Evolutionary conservation across 2,797 vertebrate species (phyloP).

Genomic region (Anguilla obscura): DNA sequence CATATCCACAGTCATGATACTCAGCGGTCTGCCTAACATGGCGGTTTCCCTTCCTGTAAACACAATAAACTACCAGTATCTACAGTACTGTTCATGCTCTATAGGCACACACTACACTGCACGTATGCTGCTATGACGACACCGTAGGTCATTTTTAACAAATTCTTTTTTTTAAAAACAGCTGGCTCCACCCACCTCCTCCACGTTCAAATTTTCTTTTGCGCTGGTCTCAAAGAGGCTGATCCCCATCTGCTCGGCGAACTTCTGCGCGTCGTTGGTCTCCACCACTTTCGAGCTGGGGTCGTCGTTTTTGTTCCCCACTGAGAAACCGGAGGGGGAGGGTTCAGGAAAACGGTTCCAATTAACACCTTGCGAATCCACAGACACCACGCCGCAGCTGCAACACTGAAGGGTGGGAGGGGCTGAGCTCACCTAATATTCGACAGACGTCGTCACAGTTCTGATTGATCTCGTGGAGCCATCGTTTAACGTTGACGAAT

Average conservation of each 20-base stretch:
- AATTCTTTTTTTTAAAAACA: conserved; percentile 1
- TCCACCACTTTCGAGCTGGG: conserved; percentile 97
- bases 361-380: neutral
- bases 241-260: conserved; percentile 98
- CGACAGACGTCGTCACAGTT: conserved; percentile 98
- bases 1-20: neutral
- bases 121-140: neutral
- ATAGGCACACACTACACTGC: neutral
- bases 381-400: neutral
- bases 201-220: conserved; percentile 97
- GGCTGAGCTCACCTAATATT: conserved; percentile 86
- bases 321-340: conserved; percentile 61
- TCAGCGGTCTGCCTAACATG: neutral
- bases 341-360: neutral
- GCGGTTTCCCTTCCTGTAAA: neutral
- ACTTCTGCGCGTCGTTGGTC: conserved; percentile 96
- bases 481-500: conserved; percentile 98
- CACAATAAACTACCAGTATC: neutral
- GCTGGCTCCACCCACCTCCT: conserved; percentile 80
- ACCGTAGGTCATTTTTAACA: neutral
- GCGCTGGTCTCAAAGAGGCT: conserved; percentile 97
- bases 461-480: conserved; percentile 99
- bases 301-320: conserved; percentile 98
- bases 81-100: neutral
- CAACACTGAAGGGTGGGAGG: no score